Evolutionary conservation across 2,113 vertebrate genomes (phyloP).

Genomic region (Hystrix brachyura): DNA sequence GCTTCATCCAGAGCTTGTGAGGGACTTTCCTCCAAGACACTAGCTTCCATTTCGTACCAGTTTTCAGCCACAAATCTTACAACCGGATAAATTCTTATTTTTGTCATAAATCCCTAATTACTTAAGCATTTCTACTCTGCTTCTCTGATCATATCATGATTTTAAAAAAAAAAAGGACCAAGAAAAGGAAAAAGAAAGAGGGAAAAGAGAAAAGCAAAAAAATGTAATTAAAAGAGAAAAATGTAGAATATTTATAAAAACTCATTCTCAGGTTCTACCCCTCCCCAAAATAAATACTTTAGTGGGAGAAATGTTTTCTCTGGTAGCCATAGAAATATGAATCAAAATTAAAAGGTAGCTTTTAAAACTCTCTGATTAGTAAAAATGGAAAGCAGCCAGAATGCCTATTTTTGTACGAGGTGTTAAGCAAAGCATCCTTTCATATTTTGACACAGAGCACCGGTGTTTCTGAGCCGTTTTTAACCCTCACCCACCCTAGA

Average conservation of each 20-base stretch:
- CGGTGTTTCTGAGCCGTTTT: not conserved
- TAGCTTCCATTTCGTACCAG: not conserved
- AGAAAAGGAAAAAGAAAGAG: not conserved
- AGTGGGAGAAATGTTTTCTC: not conserved
- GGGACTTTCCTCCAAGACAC: not conserved
- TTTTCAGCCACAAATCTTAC: not conserved
- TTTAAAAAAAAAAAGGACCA: not conserved
- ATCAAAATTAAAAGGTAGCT: not conserved
- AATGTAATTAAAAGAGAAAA: not conserved
- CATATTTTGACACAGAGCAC: not conserved
- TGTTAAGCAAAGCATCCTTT: slow-evolving; percentile 27
- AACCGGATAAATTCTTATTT: not conserved
- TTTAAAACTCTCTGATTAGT: not conserved
- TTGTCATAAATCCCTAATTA: not conserved
- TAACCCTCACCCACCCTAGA: not conserved
- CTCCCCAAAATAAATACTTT: not conserved
- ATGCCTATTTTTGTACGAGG: slow-evolving; percentile 20
- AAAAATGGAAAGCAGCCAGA: slow-evolving; percentile 10
- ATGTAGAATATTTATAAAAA: not conserved
- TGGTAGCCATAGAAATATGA: not conserved
- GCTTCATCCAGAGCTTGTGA: not conserved
- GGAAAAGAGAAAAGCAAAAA: not conserved
- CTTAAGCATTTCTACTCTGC: not conserved
- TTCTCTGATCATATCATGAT: not conserved
- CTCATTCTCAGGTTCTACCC: not conserved